A percentile compares a stretch with the other conserved stretches of the same genome.
phyloP scores from a whole-genome alignment of 64 coral and sea anemone species.

The Stichodactyla helianthus region DNA sequence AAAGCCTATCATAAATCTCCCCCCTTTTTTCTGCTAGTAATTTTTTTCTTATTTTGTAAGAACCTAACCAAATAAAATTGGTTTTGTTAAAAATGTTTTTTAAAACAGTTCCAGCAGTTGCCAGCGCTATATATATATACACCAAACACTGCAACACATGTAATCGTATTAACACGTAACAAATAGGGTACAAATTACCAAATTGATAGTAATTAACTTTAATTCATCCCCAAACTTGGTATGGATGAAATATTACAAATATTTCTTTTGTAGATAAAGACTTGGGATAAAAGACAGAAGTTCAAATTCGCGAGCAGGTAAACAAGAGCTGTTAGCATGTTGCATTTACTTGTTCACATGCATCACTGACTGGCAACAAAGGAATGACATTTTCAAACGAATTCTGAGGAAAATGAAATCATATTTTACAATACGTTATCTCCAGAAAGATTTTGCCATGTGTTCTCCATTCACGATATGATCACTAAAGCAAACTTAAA shows the following conservation, averaged over 20 bases:
- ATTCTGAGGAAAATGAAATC: not conserved
- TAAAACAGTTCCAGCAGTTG: not conserved
- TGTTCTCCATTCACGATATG: too few species aligned
- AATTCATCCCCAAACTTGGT: not conserved
- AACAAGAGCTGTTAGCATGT: conserved; percentile 8
- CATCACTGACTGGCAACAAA: not conserved
- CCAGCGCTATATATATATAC: not conserved
- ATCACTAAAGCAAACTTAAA: too few species aligned
- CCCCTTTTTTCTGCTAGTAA: not conserved
- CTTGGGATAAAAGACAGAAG: not conserved
- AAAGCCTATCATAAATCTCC: not conserved
- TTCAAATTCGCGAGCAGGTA: not conserved
- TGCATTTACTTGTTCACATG: conserved; percentile 7
- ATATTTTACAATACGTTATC: too few species aligned
- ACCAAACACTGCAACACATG: not conserved
- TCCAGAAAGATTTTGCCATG: too few species aligned
- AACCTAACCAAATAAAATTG: not conserved
- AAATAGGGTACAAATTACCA: not conserved
- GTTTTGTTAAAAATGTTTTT: not conserved
- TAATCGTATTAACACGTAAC: not conserved
- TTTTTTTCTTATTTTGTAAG: not conserved
- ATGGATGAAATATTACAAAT: not conserved
- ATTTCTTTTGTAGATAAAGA: not conserved
- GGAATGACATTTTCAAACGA: not conserved
- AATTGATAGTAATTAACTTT: not conserved